Base-by-base conservation (phyloP, 2,888 invertebrate species). In the Habroteleia sp. region DNA sequence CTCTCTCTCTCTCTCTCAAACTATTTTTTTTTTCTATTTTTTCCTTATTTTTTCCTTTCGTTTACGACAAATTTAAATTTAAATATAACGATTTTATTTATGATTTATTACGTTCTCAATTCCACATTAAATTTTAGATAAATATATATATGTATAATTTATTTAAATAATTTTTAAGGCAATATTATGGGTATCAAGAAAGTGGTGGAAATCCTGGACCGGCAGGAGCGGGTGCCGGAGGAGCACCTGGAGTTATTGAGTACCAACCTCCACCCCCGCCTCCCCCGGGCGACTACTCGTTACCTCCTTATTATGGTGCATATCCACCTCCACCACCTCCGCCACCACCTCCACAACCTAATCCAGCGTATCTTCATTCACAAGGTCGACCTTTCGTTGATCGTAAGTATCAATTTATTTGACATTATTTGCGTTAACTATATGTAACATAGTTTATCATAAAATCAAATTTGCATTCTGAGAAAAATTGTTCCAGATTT, bases 271-370 rank as follows among this genome's bases (percentile, higher is more conserved):
- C 89, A 10, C 62, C 48, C 11, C 48, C 48, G 35, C 89, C 89
- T 56, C 89, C 89, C 48, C 89, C 88, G 35, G 88, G 87, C 20
- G 89, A 86, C 77, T 91, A 91, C 82, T 91, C 92, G 7, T 90
- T 92, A 71, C 89, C 91, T 76, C 90, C 91, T 16, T 92, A 92
- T 82, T 92, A 92, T 72, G 84, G 84, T 13, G 88, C 82, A 23
- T 88, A 88, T 77, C 88, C 88, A 48, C 88, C 87, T n/a, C 89
- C 90, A n/a, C 85, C 89, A 6, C 89, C 90, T n/a, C 87, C 87
- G n/a, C 89, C 88, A 1, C 85, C 89, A n/a, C 87, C 92, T 75
- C 91, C 94, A 90, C 93, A 80, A 90, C 93, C 86, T 20, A 88
- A 88, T 85, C 87, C 88, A 60, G 88, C 87, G 52, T 88, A 88